Conservation (phyloP, 1,140 invertebrate genomes). For the Venturia canescens region DNA sequence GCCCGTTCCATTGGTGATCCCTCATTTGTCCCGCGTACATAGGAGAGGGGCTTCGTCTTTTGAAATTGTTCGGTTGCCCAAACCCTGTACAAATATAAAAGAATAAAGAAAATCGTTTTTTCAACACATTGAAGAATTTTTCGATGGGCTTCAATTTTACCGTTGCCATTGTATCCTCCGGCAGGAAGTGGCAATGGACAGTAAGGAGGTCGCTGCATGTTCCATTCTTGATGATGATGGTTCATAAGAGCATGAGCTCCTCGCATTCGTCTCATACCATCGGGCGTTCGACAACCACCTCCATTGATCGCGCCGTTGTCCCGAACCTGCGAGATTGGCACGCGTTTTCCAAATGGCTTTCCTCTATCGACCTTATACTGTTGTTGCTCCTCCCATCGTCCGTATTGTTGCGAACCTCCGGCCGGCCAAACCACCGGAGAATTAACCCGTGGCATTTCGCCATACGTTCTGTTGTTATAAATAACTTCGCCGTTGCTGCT, state of each 20-base stretch:
- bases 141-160: slow-evolving; percentile 43
- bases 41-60: slow-evolving; percentile 71
- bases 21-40: slow-evolving; percentile 63
- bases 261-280: slow-evolving; percentile 64
- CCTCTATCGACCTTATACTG: slow-evolving; percentile 61
- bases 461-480: slow-evolving; percentile 68
- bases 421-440: slow-evolving; percentile 70
- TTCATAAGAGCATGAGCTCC: slow-evolving; percentile 62
- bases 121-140: slow-evolving; percentile 2
- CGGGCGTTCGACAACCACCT: slow-evolving; percentile 59
- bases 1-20: slow-evolving; percentile 70
- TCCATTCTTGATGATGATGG: slow-evolving; percentile 65
- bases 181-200: slow-evolving; percentile 56
- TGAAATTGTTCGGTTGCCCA: slow-evolving; percentile 62
- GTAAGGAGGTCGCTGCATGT: slow-evolving; percentile 53
- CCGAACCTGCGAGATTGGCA: slow-evolving; percentile 64
- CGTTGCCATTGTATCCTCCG: slow-evolving; percentile 62
- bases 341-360: slow-evolving; percentile 62
- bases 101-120: not conserved
- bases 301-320: slow-evolving; percentile 56
- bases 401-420: slow-evolving; percentile 59
- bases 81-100: slow-evolving; percentile 56
- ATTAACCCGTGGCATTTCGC: slow-evolving; percentile 66
- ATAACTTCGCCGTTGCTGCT: slow-evolving; percentile 62
- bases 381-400: slow-evolving; percentile 67